Evolutionary conservation across 1,140 invertebrate genomes (phyloP).

Genomic region (Cheumatopsyche charites): DNA sequence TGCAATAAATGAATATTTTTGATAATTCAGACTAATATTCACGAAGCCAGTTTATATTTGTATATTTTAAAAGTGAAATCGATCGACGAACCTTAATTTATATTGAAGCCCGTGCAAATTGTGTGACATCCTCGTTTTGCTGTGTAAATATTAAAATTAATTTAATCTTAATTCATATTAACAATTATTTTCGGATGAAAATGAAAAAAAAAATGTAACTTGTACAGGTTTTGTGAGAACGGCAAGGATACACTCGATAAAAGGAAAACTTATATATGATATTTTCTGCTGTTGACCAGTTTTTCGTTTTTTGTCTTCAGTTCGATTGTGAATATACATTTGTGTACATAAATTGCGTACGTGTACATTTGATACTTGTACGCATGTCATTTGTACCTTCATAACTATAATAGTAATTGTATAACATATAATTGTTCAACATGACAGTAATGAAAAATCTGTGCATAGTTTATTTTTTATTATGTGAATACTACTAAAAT

Average conservation of each 20-base stretch:
- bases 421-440: slow-evolving; percentile 46
- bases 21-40: no score
- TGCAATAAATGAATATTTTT: no score
- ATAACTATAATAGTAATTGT: slow-evolving; percentile 35
- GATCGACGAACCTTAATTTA: no score
- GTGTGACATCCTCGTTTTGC: slow-evolving; percentile 14
- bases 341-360: slow-evolving; percentile 27
- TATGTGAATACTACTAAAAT: slow-evolving; percentile 60
- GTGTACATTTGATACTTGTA: slow-evolving; percentile 30
- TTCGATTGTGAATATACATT: slow-evolving; percentile 9
- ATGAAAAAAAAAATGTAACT: slow-evolving; percentile 40
- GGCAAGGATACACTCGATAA: background rate
- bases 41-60: no score
- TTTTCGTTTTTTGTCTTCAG: background rate
- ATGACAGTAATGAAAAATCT: slow-evolving; percentile 52
- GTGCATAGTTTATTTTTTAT: slow-evolving; percentile 67
- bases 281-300: no score
- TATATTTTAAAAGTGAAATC: no score
- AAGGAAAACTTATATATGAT: background rate
- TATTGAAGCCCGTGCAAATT: no score
- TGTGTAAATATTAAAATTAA: slow-evolving; percentile 37
- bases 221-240: slow-evolving; percentile 44
- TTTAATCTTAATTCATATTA: slow-evolving; percentile 36
- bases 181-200: slow-evolving; percentile 45
- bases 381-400: slow-evolving; percentile 42